A percentile compares a stretch with the other conserved stretches of the same genome.
phyloP scores from a whole-genome alignment of 2,113 vertebrate genomes.

The Oriolus oriolus region DNA sequence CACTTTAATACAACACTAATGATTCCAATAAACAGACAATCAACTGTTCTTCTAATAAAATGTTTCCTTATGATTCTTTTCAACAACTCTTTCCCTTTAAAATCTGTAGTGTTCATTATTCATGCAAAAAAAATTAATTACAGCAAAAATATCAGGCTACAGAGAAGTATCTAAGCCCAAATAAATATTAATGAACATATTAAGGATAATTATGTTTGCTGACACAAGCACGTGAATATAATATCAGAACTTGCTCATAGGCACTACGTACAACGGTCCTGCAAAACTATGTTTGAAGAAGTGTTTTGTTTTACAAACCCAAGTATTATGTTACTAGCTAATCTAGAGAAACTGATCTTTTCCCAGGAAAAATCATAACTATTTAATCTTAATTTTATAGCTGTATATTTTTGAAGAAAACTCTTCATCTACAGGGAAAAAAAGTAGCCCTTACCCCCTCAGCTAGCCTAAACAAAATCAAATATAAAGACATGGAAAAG shows the following conservation, averaged over 20 bases:
- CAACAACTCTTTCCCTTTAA: not conserved
- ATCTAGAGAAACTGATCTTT: not conserved
- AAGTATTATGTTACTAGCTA: not conserved
- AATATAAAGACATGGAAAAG: not conserved
- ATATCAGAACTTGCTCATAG: not conserved
- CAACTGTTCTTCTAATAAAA: not conserved
- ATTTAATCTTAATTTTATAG: not conserved
- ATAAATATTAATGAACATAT: not conserved
- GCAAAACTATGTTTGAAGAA: not conserved
- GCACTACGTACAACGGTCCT: rapidly evolving
- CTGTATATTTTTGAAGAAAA: not conserved
- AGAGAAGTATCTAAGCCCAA: not conserved
- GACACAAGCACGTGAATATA: not conserved
- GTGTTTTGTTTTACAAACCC: not conserved
- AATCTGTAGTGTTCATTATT: not conserved
- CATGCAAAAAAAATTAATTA: not conserved
- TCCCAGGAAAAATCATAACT: not conserved
- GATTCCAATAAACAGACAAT: not conserved
- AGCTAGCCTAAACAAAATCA: not conserved
- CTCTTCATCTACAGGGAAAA: not conserved
- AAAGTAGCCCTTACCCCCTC: not conserved
- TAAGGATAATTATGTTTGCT: not conserved
- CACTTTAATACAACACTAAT: not conserved
- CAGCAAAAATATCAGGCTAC: not conserved
- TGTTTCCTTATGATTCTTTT: not conserved